These are phyloP conservation scores for Amblyopsis rosae DNA, from an alignment of 2,113 vertebrate genomes.

Conservation along the genomic window DNA sequence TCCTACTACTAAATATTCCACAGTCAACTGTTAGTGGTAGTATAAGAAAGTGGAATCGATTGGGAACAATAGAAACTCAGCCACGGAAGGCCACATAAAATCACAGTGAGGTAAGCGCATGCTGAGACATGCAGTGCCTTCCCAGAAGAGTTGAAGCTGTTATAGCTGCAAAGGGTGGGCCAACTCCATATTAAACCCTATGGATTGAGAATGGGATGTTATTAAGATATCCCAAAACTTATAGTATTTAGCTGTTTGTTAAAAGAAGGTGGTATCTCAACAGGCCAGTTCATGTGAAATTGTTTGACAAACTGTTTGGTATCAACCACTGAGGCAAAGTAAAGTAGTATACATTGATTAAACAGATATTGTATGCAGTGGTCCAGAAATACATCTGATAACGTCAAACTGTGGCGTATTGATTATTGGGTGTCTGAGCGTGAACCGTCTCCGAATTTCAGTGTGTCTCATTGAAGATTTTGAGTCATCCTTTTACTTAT, in stretches of 20 bases:
- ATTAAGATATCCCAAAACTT: too few species aligned
- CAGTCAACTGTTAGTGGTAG: too few species aligned
- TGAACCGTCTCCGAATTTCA: slow-evolving; percentile 64
- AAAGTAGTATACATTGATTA: slow-evolving; percentile 57
- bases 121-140: too few species aligned
- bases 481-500: slow-evolving; percentile 51
- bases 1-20: too few species aligned
- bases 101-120: too few species aligned
- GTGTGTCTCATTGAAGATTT: slow-evolving; percentile 43
- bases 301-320: slow-evolving; percentile 35
- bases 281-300: slow-evolving; percentile 31
- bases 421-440: slow-evolving; percentile 68
- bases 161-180: too few species aligned
- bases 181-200: too few species aligned
- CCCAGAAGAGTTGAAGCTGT: too few species aligned
- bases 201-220: too few species aligned
- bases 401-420: slow-evolving; percentile 63
- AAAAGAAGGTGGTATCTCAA: slow-evolving; percentile 16
- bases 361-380: slow-evolving; percentile 34
- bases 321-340: slow-evolving; percentile 30
- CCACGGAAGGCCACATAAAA: background rate
- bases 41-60: too few species aligned
- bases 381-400: slow-evolving; percentile 58
- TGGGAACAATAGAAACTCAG: too few species aligned
- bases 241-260: slow-evolving; percentile 8